phyloP scores from a whole-genome alignment of 2,888 invertebrate genomes.

The Dolomedes plantarius region DNA sequence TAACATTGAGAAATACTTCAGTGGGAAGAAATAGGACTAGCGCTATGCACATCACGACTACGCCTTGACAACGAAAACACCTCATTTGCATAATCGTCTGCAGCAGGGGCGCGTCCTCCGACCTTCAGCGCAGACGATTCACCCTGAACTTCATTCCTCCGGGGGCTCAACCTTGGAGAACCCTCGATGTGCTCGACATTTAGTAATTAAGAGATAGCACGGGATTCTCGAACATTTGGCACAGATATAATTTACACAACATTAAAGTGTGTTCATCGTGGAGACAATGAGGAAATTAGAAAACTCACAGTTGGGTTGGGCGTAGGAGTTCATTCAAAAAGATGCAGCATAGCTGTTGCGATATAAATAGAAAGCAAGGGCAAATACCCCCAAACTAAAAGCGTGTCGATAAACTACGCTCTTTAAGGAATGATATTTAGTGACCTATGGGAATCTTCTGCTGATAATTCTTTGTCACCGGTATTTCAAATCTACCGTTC shows the following conservation, averaged over 20 bases:
- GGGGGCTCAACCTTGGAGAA: constrained; percentile 30
- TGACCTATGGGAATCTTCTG: too few relatives aligned
- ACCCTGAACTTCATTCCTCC: constrained; percentile 54
- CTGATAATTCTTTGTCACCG: too few relatives aligned
- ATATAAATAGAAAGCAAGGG: too few relatives aligned
- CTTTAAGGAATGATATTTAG: too few relatives aligned
- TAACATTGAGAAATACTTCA: not conserved
- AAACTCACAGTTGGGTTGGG: too few relatives aligned
- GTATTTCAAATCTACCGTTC: too few relatives aligned
- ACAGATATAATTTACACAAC: not conserved
- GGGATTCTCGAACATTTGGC: not conserved
- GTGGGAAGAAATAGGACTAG: not conserved
- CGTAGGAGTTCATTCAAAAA: too few relatives aligned
- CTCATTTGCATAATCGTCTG: constrained; percentile 42
- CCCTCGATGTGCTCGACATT: not conserved
- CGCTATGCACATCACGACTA: not conserved
- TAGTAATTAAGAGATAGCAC: constrained; percentile 18
- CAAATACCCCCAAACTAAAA: too few relatives aligned
- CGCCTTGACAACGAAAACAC: constrained; percentile 25
- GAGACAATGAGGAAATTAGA: not conserved
- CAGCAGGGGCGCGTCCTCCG: constrained; percentile 20
- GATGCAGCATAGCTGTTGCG: too few relatives aligned
- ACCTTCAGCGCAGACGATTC: constrained; percentile 36
- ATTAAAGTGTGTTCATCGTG: not conserved
- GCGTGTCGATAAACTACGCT: too few relatives aligned